Base-by-base conservation (phyloP, 2,888 invertebrate genomes). In the Trachelus tabidus region DNA sequence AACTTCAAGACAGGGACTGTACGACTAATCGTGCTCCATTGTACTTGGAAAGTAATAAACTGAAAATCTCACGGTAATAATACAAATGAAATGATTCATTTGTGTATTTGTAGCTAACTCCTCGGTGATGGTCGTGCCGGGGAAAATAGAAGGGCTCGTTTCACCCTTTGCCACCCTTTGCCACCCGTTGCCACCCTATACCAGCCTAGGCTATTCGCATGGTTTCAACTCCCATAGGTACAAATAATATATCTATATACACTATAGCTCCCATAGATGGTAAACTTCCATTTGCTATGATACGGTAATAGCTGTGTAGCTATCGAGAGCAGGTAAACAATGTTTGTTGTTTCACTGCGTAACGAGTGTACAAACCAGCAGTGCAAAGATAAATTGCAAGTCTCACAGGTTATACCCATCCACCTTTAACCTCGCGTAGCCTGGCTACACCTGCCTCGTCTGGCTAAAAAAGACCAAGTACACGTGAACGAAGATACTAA, bases 221-320 rank as follows among this genome's bases (percentile, higher is more conserved):
- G 23, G 56, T 23, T 23, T 23, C 56, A 23, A 56, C 6, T 56
- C 23, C 23, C 23, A 23, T 23, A 9, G 23, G 23, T 56, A 9
- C 23, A 23, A 23, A 23, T 23, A 9, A 23, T 56, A 56, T 56
- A 56, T 9, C 56, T 56, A 23, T 56, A 56, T 56, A 56, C 56
- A 56, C 71, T 34, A 75, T 69, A 23, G 73, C 40, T 79, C 77
- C 77, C 79, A 79, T 80, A 79, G 78, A 81, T 80, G 78, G 73
- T 81, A 80, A 78, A 81, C 81, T 81, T 81, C 80, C 83, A 78
- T 81, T 80, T 79, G 77, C 79, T 74, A 73, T 76, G 79, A 80
- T 79, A 81, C 77, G 79, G 78, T 85, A 85, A 85, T 85, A 79
- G 81, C 78, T 80, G 75, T 56, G 56, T 2, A 23, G 56, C 56